These are phyloP conservation scores for Andrena marginata DNA, from an alignment of 2,888 invertebrate species.

Conservation along the genomic window DNA sequence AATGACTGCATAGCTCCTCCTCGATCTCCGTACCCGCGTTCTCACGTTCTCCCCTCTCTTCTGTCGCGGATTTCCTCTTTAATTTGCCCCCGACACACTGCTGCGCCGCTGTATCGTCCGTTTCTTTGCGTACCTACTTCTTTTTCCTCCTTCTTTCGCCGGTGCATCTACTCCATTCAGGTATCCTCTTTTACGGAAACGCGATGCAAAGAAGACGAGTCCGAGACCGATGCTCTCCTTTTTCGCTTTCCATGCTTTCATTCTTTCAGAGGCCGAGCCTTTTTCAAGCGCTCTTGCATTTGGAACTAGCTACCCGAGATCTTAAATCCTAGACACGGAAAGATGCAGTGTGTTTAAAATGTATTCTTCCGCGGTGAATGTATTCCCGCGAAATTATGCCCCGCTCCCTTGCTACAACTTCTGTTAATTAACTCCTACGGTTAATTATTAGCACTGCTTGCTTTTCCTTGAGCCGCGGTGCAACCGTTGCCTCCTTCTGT, in stretches of 20 bases:
- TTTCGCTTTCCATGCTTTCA: constrained; percentile 24
- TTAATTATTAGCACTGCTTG: constrained; percentile 55
- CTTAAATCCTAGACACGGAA: constrained; percentile 62
- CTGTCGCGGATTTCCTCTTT: constrained; percentile 75
- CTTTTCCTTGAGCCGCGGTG: constrained; percentile 24
- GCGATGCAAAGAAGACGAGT: constrained; percentile 61
- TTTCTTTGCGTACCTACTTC: constrained; percentile 50
- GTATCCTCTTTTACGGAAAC: constrained; percentile 60
- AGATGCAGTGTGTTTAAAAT: constrained; percentile 47
- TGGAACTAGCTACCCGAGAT: constrained; percentile 38
- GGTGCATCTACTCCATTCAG: constrained; percentile 37
- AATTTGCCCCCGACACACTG: constrained; percentile 78
- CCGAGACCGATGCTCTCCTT: constrained; percentile 35
- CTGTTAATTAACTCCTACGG: constrained; percentile 61
- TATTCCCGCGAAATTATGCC: constrained; percentile 32
- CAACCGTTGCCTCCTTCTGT: background rate
- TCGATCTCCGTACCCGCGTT: constrained; percentile 17
- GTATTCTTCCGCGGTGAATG: constrained; percentile 41
- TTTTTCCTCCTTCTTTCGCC: constrained; percentile 25
- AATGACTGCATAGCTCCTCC: constrained; percentile 70
- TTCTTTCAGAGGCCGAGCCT: constrained; percentile 13
- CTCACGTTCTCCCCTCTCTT: constrained; percentile 41
- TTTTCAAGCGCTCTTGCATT: constrained; percentile 53
- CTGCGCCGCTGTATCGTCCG: constrained; percentile 77
- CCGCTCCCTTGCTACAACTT: constrained; percentile 21